Percentiles rank a stretch among this genome's conserved stretches.
phyloP scores from a whole-genome alignment of 2,888 invertebrate species.

The Dicyrtoma fusca region DNA sequence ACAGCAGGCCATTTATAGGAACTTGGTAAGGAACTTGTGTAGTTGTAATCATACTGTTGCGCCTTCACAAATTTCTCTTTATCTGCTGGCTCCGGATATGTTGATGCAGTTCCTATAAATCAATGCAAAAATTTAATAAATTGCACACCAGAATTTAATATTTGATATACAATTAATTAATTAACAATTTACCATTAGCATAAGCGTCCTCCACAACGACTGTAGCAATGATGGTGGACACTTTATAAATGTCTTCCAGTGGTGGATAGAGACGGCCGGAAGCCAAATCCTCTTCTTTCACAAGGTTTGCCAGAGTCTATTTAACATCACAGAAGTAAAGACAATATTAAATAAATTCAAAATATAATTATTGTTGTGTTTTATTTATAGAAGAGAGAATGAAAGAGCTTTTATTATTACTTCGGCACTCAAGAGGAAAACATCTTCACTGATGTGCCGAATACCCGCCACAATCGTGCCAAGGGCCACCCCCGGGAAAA shows the following conservation, averaged over 20 bases:
- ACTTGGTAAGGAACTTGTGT: slow-evolving; percentile 63
- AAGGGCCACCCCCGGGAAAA: slow-evolving; percentile 94
- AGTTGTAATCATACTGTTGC: slow-evolving; percentile 78
- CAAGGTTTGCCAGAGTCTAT: slow-evolving; percentile 79
- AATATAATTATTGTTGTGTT: not conserved
- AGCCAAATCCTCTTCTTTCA: slow-evolving; percentile 78
- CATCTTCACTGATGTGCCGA: slow-evolving; percentile 88
- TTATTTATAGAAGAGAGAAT: slow-evolving; percentile 2
- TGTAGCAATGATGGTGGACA: slow-evolving; percentile 87
- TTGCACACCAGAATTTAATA: not conserved
- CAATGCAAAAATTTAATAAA: not conserved
- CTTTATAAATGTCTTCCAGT: slow-evolving; percentile 77
- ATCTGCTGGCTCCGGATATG: slow-evolving; percentile 82
- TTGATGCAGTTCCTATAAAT: too few species aligned
- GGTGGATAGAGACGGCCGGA: slow-evolving; percentile 93
- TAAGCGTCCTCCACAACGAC: slow-evolving; percentile 88
- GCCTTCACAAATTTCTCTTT: slow-evolving; percentile 71
- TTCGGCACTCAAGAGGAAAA: slow-evolving; percentile 87
- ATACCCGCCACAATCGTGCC: slow-evolving; percentile 91
- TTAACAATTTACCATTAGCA: slow-evolving; percentile 69
- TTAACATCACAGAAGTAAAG: slow-evolving; percentile 48
- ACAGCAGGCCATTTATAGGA: slow-evolving; percentile 58
- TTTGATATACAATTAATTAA: not conserved
- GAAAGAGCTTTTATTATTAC: slow-evolving; percentile 26
- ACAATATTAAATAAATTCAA: slow-evolving; percentile 40